Percentiles rank a stretch among this genome's conserved stretches.
These are phyloP conservation scores for Seira ritae DNA, from an alignment of 2,888 invertebrate genomes.

Conservation along the genomic window DNA sequence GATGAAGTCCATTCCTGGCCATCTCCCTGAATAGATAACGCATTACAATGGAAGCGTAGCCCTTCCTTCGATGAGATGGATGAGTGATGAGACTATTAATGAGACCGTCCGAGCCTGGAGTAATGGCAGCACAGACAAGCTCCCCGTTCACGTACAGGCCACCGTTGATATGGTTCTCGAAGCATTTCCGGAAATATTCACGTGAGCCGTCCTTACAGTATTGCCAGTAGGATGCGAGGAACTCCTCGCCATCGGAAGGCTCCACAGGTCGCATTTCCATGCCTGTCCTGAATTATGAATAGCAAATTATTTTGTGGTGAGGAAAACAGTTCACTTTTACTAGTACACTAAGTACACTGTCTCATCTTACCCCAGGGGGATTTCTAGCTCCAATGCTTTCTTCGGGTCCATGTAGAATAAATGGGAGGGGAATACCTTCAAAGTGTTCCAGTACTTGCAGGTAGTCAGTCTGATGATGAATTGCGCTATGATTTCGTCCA, in stretches of 20 bases:
- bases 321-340: background rate
- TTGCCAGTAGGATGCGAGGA: constrained; percentile 39
- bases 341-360: background rate
- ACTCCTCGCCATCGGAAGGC: background rate
- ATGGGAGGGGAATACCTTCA: constrained; percentile 24
- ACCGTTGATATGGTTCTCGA: constrained; percentile 2
- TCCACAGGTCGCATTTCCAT: constrained; percentile 18
- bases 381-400: constrained; percentile 30
- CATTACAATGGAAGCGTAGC: constrained; percentile 40
- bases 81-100: constrained; percentile 39
- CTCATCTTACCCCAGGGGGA: background rate
- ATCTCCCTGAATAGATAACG: constrained; percentile 21
- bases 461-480: constrained; percentile 18
- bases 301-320: background rate
- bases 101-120: background rate
- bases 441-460: constrained; percentile 24
- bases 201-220: constrained; percentile 1
- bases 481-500: constrained; percentile 28
- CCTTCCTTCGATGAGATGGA: constrained; percentile 34
- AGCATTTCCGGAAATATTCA: constrained; percentile 14
- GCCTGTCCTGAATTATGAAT: background rate
- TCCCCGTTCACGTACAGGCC: constrained; percentile 28
- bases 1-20: constrained; percentile 36
- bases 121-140: constrained; percentile 24
- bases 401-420: constrained; percentile 33